phyloP scores from a whole-genome alignment of 1,140 invertebrate genomes.

The Saxidomus purpurata region DNA sequence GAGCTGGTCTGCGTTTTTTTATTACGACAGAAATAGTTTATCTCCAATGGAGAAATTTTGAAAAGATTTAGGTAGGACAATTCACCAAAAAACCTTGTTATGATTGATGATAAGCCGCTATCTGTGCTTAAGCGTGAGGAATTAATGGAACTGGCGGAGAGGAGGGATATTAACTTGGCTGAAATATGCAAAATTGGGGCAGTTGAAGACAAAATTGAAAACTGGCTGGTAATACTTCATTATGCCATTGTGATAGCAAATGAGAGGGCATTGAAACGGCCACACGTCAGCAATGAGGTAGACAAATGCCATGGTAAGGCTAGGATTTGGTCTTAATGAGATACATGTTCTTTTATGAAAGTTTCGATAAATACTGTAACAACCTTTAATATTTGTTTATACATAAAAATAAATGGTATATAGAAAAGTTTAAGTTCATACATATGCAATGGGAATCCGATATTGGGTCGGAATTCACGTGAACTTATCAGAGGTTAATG shows the following conservation, averaged over 20 bases:
- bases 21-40: no score
- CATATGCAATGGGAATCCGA: no score
- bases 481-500: no score
- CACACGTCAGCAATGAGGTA: background rate
- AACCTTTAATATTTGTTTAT: no score
- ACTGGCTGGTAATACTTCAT: background rate
- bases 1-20: no score
- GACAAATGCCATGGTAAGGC: background rate
- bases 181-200: background rate
- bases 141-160: background rate
- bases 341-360: no score
- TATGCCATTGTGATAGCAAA: background rate
- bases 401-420: no score
- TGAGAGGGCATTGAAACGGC: background rate
- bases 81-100: background rate
- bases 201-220: background rate
- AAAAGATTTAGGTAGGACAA: background rate
- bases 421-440: no score
- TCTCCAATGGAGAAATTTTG: no score
- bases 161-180: background rate
- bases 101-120: background rate
- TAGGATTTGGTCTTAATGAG: background rate
- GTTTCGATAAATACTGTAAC: no score
- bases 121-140: background rate
- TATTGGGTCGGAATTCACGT: no score